phyloP scores from a whole-genome alignment of 2,113 vertebrate genomes.

The Upupa epops region DNA sequence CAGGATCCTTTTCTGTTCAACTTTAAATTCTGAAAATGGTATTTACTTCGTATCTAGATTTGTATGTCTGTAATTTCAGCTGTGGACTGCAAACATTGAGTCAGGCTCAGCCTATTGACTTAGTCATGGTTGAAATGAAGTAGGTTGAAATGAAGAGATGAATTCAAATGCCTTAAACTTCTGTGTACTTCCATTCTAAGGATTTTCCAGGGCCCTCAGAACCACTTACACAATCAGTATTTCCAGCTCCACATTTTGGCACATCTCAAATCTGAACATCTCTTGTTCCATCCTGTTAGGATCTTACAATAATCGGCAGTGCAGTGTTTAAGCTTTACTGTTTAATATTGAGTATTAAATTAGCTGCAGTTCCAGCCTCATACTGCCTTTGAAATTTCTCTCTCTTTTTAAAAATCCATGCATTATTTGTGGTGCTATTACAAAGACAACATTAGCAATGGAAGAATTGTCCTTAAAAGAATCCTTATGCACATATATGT shows the following conservation, averaged over 20 bases:
- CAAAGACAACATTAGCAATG: not conserved
- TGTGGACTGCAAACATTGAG: not conserved
- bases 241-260: not conserved
- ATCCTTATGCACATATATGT: not conserved
- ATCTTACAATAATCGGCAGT: not conserved
- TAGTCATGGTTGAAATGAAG: not conserved
- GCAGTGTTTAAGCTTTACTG: not conserved
- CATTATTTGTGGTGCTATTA: not conserved
- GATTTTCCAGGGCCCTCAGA: conserved; percentile 16
- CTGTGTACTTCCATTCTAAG: not conserved
- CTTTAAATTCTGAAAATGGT: not conserved
- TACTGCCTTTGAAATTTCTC: not conserved
- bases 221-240: not conserved
- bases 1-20: not conserved
- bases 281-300: not conserved
- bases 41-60: not conserved
- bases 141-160: not conserved
- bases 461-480: not conserved
- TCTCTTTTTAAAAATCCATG: not conserved
- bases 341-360: not conserved
- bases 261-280: not conserved
- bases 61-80: not conserved
- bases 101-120: not conserved
- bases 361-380: not conserved
- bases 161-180: not conserved